phyloP scores from a whole-genome alignment of 2,888 invertebrate genomes.

The Stenichneumon culpator region DNA sequence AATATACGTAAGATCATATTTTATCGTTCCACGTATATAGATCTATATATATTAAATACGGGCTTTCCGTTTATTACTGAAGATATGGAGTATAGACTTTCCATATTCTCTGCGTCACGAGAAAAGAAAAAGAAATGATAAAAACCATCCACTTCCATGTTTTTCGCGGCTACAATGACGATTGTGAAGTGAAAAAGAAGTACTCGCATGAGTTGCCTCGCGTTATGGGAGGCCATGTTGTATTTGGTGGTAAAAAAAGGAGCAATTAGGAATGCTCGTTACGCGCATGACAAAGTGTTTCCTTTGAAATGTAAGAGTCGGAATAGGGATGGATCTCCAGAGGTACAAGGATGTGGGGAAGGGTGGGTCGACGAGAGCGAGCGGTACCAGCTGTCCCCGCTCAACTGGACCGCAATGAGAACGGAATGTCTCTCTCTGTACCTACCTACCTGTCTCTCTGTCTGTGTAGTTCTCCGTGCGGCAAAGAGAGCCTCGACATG shows the following conservation, averaged over 20 bases:
- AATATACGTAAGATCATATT: no score
- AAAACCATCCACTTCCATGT: no score
- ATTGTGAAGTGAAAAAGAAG: no score
- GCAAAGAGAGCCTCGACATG: conserved; percentile 41
- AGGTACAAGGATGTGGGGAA: conserved; percentile 68
- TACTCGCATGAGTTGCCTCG: no score
- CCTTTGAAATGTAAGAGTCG: conserved; percentile 3
- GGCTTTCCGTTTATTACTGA: no score
- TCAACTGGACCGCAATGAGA: conserved; percentile 48
- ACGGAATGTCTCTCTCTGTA: conserved; percentile 24
- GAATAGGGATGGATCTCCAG: conserved; percentile 52
- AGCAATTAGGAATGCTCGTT: not conserved
- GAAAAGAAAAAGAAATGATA: no score
- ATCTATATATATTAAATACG: no score
- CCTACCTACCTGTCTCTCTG: not conserved
- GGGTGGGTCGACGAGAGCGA: conserved; percentile 47
- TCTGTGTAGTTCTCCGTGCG: conserved; percentile 16
- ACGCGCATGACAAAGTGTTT: conserved; percentile 4
- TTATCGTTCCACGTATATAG: no score
- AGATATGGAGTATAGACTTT: no score
- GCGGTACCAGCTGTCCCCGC: conserved; percentile 47
- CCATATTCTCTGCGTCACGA: no score
- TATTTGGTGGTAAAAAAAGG: not conserved
- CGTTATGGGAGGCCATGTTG: not conserved
- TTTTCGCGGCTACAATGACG: no score